Base-by-base conservation (phyloP, 2,113 vertebrate species). In the Clinocottus analis region DNA sequence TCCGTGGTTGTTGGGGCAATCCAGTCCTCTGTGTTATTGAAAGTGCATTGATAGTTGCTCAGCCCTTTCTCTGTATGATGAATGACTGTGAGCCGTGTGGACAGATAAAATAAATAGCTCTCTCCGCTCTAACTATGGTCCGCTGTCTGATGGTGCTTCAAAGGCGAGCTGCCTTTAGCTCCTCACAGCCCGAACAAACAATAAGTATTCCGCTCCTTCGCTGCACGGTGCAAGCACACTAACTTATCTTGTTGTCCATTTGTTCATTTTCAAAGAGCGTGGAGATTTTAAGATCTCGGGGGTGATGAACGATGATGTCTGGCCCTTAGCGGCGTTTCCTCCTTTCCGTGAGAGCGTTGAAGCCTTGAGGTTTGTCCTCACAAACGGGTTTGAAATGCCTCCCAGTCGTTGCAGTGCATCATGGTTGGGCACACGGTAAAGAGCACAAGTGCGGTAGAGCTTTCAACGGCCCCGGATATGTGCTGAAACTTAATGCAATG, bases 51-150 rank as follows among this genome's bases (percentile, higher is more conserved):
- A 85, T 72, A 78, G 74, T 65, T 73, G 69, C 60, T 77, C 55
- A 14, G 82, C 31, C 81, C 78, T 51, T 76, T 55, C 75, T 76
- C 81, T 63, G 10, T 81, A 67, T 87, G 91, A 92, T 89, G 58
- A 89, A 90, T 90, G 77, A 78, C 73, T 4, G 62, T 37, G 72
- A 58, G 65, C 58, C 45, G 63, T 29, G 65, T 77, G 85, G 79
- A 80, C 37, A 75, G 77, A 81, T 87, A 60, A 88, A 91, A 91
- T 82, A 83, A 85, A 88, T 80, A 72, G 63, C 75, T 79, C 73
- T 71, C 72, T 33, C 31, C 66, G 51, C 79, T 83, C 76, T 71
- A 62, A 80, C 83, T 75, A 61, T 53, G 39, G 58, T 43, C 60
- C 1, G 17, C 65, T 60, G 39, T 75, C 62, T 79, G 67, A 83